These are phyloP conservation scores for Esox lucius DNA, from an alignment of 2,797 vertebrate genomes.

Conservation along the genomic window DNA sequence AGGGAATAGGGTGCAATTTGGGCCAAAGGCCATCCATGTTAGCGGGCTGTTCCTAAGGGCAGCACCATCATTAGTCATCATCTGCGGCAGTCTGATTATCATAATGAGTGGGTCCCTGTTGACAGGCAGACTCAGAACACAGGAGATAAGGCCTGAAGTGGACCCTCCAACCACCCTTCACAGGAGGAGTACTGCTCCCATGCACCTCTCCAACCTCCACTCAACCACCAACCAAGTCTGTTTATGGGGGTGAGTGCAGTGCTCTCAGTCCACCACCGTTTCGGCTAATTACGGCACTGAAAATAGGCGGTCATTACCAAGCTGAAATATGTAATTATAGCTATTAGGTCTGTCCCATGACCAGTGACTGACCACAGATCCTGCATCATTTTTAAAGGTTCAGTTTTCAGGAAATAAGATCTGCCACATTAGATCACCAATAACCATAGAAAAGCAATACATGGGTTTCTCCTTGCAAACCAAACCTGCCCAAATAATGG, in stretches of 20 bases:
- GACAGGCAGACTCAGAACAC: slow-evolving; percentile 15
- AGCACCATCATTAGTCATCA: slow-evolving; percentile 35
- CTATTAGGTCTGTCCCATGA: neutral
- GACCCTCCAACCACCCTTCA: slow-evolving; percentile 2
- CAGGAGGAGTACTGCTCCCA: neutral
- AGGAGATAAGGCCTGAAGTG: slow-evolving; percentile 25
- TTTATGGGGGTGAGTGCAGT: neutral
- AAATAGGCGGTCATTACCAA: neutral
- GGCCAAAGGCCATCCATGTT: slow-evolving; percentile 1
- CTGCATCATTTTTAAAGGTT: neutral
- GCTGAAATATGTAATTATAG: slow-evolving; percentile 13
- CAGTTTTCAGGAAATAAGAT: slow-evolving; percentile 2
- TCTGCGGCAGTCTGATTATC: slow-evolving; percentile 39
- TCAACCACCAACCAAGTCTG: slow-evolving; percentile 1
- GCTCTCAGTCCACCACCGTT: neutral
- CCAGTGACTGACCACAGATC: neutral
- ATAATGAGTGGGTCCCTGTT: slow-evolving; percentile 32
- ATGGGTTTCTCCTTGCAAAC: neutral
- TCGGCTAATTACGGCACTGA: neutral
- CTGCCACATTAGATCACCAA: neutral
- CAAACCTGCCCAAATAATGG: slow-evolving; percentile 4
- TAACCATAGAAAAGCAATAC: neutral
- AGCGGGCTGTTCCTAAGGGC: slow-evolving; percentile 18
- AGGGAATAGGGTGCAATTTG: neutral
- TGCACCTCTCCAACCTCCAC: neutral